Percentiles rank a stretch among this genome's conserved stretches.
Evolutionary conservation across 1,140 invertebrate genomes (phyloP).

Genomic region (Pantala flavescens): DNA sequence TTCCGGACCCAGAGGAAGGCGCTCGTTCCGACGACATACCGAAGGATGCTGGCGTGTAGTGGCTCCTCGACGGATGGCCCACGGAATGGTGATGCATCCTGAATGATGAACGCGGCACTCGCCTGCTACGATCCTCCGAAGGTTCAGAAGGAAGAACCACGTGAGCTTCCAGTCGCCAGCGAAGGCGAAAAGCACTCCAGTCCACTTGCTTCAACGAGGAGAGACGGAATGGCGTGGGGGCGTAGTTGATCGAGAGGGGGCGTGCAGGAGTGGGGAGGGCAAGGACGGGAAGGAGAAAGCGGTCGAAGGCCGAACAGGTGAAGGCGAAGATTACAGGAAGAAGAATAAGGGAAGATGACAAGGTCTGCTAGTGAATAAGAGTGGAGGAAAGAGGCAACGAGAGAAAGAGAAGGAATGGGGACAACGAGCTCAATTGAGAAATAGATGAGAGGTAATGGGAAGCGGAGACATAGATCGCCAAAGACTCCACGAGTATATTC

Average conservation of each 20-base stretch:
- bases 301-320: background rate
- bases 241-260: background rate
- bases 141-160: background rate
- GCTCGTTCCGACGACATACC: background rate
- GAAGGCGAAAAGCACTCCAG: background rate
- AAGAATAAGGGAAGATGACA: background rate
- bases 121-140: no score
- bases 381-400: no score
- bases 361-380: background rate
- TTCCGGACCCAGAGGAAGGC: background rate
- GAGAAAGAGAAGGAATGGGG: no score
- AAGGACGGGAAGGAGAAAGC: background rate
- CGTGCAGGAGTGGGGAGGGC: background rate
- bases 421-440: no score
- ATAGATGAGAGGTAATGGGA: no score
- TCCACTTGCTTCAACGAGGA: constrained; percentile 4
- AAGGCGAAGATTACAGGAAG: background rate
- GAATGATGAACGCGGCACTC: no score
- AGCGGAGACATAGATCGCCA: no score
- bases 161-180: background rate
- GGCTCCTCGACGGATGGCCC: background rate
- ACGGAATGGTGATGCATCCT: background rate
- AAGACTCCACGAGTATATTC: no score
- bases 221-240: background rate
- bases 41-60: background rate